phyloP scores from a whole-genome alignment of 1,140 invertebrate species.

The Hyles vespertilio region DNA sequence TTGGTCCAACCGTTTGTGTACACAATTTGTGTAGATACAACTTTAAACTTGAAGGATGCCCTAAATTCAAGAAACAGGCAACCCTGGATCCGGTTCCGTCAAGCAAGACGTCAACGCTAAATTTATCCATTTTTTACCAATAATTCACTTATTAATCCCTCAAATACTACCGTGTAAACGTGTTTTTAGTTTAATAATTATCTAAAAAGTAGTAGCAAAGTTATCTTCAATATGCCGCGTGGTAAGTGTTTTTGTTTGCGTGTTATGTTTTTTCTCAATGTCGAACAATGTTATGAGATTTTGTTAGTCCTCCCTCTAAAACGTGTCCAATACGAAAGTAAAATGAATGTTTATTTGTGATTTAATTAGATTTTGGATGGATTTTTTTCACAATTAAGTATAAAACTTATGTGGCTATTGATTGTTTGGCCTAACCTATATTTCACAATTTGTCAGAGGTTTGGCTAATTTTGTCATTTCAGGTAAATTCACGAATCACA shows the following conservation, averaged over 20 bases:
- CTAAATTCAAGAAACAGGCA: too few relatives aligned
- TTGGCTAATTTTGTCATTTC: conserved; percentile 22
- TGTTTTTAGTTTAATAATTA: too few relatives aligned
- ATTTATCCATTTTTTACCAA: conserved; percentile 50
- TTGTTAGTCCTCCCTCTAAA: conserved; percentile 34
- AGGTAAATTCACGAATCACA: conserved; percentile 94
- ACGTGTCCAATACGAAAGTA: too few relatives aligned
- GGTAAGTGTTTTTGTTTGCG: conserved; percentile 43
- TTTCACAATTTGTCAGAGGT: neutral
- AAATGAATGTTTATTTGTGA: too few relatives aligned
- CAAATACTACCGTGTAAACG: neutral
- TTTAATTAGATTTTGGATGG: too few relatives aligned
- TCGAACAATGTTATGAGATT: conserved; percentile 62
- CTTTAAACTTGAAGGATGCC: too few relatives aligned
- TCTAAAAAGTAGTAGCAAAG: neutral
- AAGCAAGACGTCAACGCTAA: conserved; percentile 60
- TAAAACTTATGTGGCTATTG: too few relatives aligned
- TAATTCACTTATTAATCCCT: conserved; percentile 30
- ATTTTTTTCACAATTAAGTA: too few relatives aligned
- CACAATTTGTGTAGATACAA: too few relatives aligned
- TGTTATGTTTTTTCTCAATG: conserved; percentile 43
- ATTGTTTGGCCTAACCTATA: conserved; percentile 1
- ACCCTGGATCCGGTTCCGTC: conserved; percentile 14
- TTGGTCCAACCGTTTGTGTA: too few relatives aligned
- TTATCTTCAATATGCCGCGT: conserved; percentile 52